Base-by-base conservation (phyloP, 1,140 invertebrate genomes). In the Chionoecetes opilio region DNA sequence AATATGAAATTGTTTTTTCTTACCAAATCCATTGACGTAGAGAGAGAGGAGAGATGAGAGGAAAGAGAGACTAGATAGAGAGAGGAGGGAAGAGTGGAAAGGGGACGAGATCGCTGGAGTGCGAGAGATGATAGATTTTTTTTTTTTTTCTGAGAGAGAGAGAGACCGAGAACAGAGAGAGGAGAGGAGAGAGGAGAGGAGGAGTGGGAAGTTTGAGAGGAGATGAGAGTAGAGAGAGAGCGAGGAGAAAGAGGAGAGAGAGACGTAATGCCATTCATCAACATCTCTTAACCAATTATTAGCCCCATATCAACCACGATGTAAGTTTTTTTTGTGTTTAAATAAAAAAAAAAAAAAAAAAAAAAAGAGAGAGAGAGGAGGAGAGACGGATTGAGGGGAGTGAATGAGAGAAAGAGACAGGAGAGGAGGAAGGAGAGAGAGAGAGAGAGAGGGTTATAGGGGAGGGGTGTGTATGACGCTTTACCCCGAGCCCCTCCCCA, bases 1-100 rank as follows among this genome's bases (percentile, higher is more conserved):
- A n/a, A n/a, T n/a, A n/a, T n/a, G n/a, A n/a, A n/a, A n/a, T n/a
- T n/a, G n/a, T n/a, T n/a, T n/a, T n/a, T n/a, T n/a, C n/a, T n/a
- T n/a, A n/a, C n/a, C n/a, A n/a, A n/a, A 92, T 37, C n/a, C 37
- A 84, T 84, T 92, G 29, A 41, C 84, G 92, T 41, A 84, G 29
- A 82, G 82, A 82, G 85, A 35, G 82, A 85, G 92, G 92, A 21
- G 34, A 46, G 3, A 75, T 2, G 26, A 3, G 84, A 21, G 8
- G 84, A 34, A 3, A 9, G 31, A 86, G 31, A 37, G 29, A 32
- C 84, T 32, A 8, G 84, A 14, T 3, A 86, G 21, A 31, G 84
- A 37, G 84, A 86, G 26, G 32, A 21, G n/a, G 86, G 37, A 32
- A 41, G 91, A 38, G 75, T 37, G 17, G 53, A 82, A 90, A 87